These are phyloP conservation scores for Cryptus viduatorius DNA, from an alignment of 2,888 invertebrate species.

Conservation along the genomic window DNA sequence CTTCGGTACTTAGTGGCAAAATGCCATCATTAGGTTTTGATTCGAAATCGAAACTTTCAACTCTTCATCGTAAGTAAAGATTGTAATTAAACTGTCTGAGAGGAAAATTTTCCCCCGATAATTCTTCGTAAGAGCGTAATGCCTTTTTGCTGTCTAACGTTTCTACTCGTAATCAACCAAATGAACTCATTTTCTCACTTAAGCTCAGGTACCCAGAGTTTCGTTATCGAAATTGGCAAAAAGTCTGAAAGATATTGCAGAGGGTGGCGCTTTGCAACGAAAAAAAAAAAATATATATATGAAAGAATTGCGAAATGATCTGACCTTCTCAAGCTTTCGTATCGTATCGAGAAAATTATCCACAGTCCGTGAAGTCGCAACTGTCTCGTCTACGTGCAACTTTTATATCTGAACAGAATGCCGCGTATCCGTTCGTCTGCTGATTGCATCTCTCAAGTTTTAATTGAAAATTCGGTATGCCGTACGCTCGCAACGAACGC, in stretches of 20 bases:
- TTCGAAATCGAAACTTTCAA: constrained; percentile 1
- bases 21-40: constrained; percentile 9
- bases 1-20: constrained; percentile 3
- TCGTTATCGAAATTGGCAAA: not conserved
- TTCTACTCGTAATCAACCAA: too few species aligned
- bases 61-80: constrained; percentile 11
- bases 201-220: not conserved
- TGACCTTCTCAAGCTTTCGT: constrained; percentile 3
- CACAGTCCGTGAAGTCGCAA: not conserved
- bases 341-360: not conserved
- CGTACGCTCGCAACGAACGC: constrained; percentile 17
- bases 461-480: constrained; percentile 61
- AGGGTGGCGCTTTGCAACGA: not conserved
- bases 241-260: not conserved
- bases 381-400: constrained; percentile 12
- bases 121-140: constrained; percentile 14
- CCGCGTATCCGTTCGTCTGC: constrained; percentile 49
- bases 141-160: not conserved
- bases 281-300: not conserved
- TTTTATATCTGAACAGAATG: constrained; percentile 13
- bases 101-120: constrained; percentile 9
- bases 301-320: not conserved
- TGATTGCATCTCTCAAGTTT: constrained; percentile 55
- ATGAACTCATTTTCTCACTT: not conserved
- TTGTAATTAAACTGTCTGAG: constrained; percentile 40